These are phyloP conservation scores for Botrylloides violaceus DNA, from an alignment of 23 tunicate species.

Conservation along the genomic window DNA sequence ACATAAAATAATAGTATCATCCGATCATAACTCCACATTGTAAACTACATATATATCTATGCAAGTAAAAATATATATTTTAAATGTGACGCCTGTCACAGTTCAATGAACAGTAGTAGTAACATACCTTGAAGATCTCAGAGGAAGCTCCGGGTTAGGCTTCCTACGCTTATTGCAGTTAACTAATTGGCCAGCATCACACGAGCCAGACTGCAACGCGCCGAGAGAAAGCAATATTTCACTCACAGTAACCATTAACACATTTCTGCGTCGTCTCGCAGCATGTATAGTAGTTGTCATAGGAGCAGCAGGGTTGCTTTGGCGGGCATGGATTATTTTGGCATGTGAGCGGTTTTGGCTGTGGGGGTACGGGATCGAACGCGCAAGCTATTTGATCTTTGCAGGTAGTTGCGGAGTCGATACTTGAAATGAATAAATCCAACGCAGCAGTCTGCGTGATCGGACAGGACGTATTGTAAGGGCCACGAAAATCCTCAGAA, in stretches of 20 bases:
- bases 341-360: slow-evolving; percentile 70
- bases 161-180: too few species aligned
- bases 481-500: slow-evolving; percentile 46
- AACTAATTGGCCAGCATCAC: too few species aligned
- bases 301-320: slow-evolving; percentile 77
- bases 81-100: too few species aligned
- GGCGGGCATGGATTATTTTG: slow-evolving; percentile 79
- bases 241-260: slow-evolving; percentile 51
- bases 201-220: too few species aligned
- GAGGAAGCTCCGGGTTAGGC: too few species aligned
- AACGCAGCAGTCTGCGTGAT: slow-evolving; percentile 66
- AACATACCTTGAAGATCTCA: too few species aligned
- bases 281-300: slow-evolving; percentile 62
- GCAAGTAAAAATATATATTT: too few species aligned
- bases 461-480: slow-evolving; percentile 64
- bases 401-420: slow-evolving; percentile 24
- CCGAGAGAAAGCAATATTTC: too few species aligned
- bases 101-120: too few species aligned
- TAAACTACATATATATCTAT: too few species aligned
- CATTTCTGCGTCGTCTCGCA: slow-evolving; percentile 84
- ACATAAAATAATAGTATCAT: too few species aligned
- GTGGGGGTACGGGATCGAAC: slow-evolving; percentile 72
- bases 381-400: slow-evolving; percentile 13
- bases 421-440: slow-evolving; percentile 62
- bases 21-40: too few species aligned